Conservation (phyloP, 2,888 invertebrate species). For the Panorpa germanica region DNA sequence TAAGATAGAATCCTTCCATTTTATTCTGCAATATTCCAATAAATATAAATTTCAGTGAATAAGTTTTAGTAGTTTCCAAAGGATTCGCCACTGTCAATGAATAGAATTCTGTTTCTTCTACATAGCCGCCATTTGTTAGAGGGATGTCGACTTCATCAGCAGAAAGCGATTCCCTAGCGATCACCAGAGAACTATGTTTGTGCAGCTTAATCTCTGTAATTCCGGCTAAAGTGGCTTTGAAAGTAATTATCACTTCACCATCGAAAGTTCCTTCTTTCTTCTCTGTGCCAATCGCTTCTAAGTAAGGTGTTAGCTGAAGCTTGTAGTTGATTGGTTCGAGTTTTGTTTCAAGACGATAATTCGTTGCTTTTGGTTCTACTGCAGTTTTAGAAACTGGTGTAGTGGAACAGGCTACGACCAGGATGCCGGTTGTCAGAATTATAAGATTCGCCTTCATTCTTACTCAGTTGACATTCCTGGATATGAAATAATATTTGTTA, state of each 20-base stretch:
- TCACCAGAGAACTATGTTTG: conserved; percentile 21
- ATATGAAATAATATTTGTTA: no score
- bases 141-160: conserved; percentile 14
- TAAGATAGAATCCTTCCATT: conserved; percentile 30
- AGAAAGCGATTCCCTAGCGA: conserved; percentile 16
- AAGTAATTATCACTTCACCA: conserved; percentile 24
- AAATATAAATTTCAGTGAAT: conserved; percentile 27
- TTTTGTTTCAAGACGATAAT: no score
- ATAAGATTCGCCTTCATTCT: no score
- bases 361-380: no score
- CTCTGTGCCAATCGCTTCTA: conserved; percentile 19
- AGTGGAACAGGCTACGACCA: no score
- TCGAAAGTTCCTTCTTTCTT: conserved; percentile 17
- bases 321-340: conserved; percentile 34
- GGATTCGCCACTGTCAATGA: conserved; percentile 21
- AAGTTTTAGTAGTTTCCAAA: conserved; percentile 19
- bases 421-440: no score
- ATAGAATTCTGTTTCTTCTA: conserved; percentile 22
- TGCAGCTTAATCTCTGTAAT: conserved; percentile 28
- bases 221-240: conserved; percentile 22
- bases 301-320: conserved; percentile 29
- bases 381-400: no score
- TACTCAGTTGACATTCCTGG: no score
- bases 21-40: conserved; percentile 29
- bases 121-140: conserved; percentile 13